These are phyloP conservation scores for Enteromius fasciolatus DNA, from an alignment of 2,797 vertebrate species.

Conservation along the genomic window DNA sequence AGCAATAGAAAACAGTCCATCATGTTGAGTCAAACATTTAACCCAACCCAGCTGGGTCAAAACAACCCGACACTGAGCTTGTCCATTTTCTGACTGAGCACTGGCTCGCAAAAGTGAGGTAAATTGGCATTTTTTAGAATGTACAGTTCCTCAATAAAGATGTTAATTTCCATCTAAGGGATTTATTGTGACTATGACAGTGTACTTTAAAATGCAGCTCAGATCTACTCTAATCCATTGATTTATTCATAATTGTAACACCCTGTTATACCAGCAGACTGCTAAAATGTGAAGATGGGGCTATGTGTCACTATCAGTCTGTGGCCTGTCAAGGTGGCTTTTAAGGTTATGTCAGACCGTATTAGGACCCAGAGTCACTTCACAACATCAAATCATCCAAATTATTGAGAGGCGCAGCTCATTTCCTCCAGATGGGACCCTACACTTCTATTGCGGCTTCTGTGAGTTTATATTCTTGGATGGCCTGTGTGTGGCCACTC, in stretches of 20 bases:
- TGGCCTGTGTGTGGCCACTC: neutral
- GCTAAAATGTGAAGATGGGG: neutral
- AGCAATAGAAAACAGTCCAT: neutral
- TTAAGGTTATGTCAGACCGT: neutral
- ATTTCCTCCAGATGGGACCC: neutral
- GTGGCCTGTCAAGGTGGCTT: neutral
- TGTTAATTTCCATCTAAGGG: neutral
- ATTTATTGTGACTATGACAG: neutral
- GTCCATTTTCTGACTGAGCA: neutral
- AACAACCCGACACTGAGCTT: neutral
- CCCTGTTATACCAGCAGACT: neutral
- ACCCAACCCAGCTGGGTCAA: neutral
- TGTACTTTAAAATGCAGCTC: neutral
- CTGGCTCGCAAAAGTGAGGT: too few species aligned
- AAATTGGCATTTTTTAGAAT: neutral
- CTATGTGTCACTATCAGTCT: neutral
- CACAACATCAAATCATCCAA: constrained; percentile 11
- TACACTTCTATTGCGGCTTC: neutral
- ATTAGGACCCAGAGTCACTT: constrained; percentile 3
- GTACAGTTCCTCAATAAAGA: neutral
- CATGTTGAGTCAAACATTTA: neutral
- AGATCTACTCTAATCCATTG: neutral
- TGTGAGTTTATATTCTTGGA: neutral
- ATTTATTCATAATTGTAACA: constrained; percentile 3
- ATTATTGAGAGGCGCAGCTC: neutral